Evolutionary conservation across 2,797 vertebrate genomes (phyloP), one percentile per base, ranked within the genome.

Genomic region (Spinibarbus caldwelli): DNA sequence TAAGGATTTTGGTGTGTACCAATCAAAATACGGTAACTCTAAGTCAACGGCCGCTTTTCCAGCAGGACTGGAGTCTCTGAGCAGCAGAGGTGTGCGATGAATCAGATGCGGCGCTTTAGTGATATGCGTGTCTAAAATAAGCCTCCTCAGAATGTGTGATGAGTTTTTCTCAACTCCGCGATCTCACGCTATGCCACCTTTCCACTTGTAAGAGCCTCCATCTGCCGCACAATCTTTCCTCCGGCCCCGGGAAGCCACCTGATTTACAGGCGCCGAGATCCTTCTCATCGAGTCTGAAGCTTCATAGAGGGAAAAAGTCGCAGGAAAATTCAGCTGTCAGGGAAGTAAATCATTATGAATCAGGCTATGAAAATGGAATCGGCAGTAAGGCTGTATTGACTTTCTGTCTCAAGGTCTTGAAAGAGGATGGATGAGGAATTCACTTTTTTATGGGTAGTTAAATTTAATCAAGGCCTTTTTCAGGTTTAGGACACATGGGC

Each of bases 181-280:
- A 85, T 84, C 91, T 90, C 86, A 89, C 85, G 87, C 85, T 86
- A 64, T 89, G 90, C 86, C 90, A 89, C 89, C 68, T 92, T 91
- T 86, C 89, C 92, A 86, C 89, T 59, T 86, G 92, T 72, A 89
- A 92, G 87, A 47, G 86, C 89, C 85, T 93, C 93, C 93, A 94
- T 95, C 92, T 95, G 93, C 90, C 90, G 89, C 91, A 86, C 87
- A 87, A 84, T 78, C 88, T 91, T 90, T 86, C 80, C 85, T 89
- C 72, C 70, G 57, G 54, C 85, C 57, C 76, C 59, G 57, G 79
- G 86, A 78, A 86, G 89, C 89, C 87, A 88, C 90, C 86, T 83
- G 90, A 47, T 67, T 89, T 87, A 87, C 85, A 70, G 57, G 57
- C 34, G 71, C 78, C 81, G 68, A 75, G 43, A 80, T 67, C 76